A percentile compares a stretch with the other conserved stretches of the same genome.
Evolutionary conservation across 2,113 vertebrate species (phyloP).

Genomic region (Rhipidura dahli): DNA sequence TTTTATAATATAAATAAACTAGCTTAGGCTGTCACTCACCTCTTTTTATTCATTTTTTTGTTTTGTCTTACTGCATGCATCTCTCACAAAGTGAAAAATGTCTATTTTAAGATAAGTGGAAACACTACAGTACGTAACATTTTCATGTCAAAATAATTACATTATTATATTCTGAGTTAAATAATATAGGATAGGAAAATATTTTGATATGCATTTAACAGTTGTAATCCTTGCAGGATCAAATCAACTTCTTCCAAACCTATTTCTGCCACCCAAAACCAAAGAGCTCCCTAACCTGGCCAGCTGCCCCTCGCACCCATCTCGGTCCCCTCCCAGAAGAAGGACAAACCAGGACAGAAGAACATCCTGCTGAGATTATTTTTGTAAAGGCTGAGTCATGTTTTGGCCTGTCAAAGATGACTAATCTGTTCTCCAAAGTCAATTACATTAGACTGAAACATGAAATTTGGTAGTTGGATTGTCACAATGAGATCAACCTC

Average conservation of each 20-base stretch:
- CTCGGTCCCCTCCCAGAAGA: background rate
- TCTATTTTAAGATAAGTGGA: conserved; percentile 77
- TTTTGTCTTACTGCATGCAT: conserved; percentile 70
- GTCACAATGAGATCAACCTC: background rate
- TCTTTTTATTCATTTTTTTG: conserved; percentile 68
- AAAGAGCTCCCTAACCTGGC: background rate
- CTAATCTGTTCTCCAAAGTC: background rate
- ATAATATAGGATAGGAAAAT: conserved; percentile 78
- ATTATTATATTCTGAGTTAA: conserved; percentile 76
- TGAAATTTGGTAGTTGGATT: background rate
- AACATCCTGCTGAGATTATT: background rate
- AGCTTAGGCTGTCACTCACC: conserved; percentile 67
- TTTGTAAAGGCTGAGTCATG: background rate
- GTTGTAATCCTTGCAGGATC: conserved; percentile 63
- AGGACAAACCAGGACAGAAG: background rate
- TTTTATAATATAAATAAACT: conserved; percentile 71
- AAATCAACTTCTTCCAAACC: conserved; percentile 62
- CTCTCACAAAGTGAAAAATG: conserved; percentile 70
- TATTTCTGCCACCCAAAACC: background rate
- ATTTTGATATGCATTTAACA: conserved; percentile 76
- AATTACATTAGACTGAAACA: background rate
- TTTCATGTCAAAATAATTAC: conserved; percentile 83
- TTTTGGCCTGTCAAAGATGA: background rate
- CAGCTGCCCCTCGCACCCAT: background rate
- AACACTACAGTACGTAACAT: conserved; percentile 68